phyloP scores from a whole-genome alignment of 2,113 vertebrate species.

The Galeopterus variegatus region DNA sequence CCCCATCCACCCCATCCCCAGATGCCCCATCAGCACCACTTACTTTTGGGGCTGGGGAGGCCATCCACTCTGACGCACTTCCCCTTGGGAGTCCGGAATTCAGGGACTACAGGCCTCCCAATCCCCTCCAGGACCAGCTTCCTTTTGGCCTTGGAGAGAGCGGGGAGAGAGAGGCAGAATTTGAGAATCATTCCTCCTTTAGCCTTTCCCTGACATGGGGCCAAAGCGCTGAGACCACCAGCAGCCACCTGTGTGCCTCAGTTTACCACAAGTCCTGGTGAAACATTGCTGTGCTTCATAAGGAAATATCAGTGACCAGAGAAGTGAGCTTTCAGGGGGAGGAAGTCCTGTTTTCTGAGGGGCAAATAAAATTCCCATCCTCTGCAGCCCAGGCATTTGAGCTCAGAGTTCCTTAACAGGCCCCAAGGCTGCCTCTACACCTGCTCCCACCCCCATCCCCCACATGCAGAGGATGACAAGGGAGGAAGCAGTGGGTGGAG shows the following conservation, averaged over 20 bases:
- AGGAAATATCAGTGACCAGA: neutral
- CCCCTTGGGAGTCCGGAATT: conserved; percentile 94
- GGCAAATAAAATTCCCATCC: neutral
- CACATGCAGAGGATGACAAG: neutral
- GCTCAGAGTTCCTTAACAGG: neutral
- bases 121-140: conserved; percentile 95
- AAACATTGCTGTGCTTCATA: conserved; percentile 66
- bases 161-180: conserved; percentile 75
- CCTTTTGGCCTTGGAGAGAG: conserved; percentile 93
- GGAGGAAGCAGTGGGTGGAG: conserved; percentile 60
- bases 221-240: conserved; percentile 14
- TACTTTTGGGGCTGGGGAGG: conserved; percentile 80
- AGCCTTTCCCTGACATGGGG: conserved; percentile 42
- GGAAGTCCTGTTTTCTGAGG: neutral
- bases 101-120: conserved; percentile 90
- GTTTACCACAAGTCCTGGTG: conserved; percentile 52
- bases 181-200: conserved; percentile 39
- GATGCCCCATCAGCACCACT: neutral
- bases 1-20: neutral
- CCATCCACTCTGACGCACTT: conserved; percentile 89
- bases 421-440: neutral
- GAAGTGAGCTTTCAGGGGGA: neutral
- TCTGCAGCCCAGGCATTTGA: neutral
- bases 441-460: neutral
- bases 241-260: neutral